Base-by-base conservation (phyloP, 2,888 invertebrate genomes). In the Blera fallax region DNA sequence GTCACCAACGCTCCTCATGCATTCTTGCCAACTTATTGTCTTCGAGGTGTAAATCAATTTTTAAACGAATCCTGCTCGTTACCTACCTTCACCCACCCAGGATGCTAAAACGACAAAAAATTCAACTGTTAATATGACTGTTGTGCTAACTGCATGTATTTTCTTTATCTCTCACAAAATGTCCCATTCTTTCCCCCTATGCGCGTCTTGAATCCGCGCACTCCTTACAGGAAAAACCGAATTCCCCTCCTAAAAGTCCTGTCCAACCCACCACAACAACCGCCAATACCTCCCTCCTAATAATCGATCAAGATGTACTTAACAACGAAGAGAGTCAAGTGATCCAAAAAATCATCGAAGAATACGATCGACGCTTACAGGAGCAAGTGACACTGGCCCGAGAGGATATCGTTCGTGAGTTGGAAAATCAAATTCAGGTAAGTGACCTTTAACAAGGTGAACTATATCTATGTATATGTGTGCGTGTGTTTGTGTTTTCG, bases 341-440 rank as follows among this genome's bases (percentile, higher is more conserved):
- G 37, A 90, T 91, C 27, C 90, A 91, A 73, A 90, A 90, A 78
- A 92, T 92, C 73, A 91, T 91, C 43, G 91, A 90, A 78, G 92
- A 92, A 89, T 94, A 94, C 88, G 94, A 94, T 87, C 89, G 92
- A 73, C 92, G 93, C 37, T 91, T 95, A 85, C 93, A 94, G 89
- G 94, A 95, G 90, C 94, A 95, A 91, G 92, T 95, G 87, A 92
- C 94, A 64, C 91, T 94, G 89, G 95, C 95, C 84, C 94, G 94
- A 88, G 93, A 94, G 89, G 95, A 96, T 90, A 94, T 96, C 88
- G 93, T 95, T 87, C 93, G 93, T 87, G 95, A 95, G 88, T 93
- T 96, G 88, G 95, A 95, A 91, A 94, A 94, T 77, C 95, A 96
- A 90, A 94, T 96, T 89, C 95, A 96, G 95, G 96, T 96, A 94